These are phyloP conservation scores for Plestiodon gilberti DNA, from an alignment of 2,113 vertebrate species.

Conservation along the genomic window DNA sequence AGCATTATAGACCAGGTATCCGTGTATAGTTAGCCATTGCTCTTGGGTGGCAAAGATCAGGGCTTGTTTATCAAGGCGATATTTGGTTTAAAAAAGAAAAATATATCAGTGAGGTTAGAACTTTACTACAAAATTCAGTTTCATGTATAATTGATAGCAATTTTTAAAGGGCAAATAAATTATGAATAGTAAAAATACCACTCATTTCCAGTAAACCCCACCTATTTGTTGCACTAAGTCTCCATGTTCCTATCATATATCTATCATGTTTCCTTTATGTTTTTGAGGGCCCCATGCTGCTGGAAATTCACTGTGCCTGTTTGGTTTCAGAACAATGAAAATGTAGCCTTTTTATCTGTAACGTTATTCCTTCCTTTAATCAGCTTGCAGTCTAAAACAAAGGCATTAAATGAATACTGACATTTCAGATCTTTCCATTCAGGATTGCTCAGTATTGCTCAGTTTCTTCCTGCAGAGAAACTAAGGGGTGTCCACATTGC, in stretches of 20 bases:
- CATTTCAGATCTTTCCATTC: constrained; percentile 52
- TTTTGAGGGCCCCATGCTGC: constrained; percentile 32
- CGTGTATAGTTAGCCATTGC: constrained; percentile 52
- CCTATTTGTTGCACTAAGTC: constrained; percentile 57
- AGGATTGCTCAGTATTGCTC: constrained; percentile 57
- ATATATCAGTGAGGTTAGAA: constrained; percentile 31
- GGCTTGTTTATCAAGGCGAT: constrained; percentile 55
- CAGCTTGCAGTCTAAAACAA: constrained; percentile 36
- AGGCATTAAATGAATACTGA: constrained; percentile 42
- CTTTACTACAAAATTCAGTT: constrained; percentile 57
- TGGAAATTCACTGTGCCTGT: constrained; percentile 28
- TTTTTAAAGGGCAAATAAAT: constrained; percentile 76
- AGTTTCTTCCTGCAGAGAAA: constrained; percentile 66
- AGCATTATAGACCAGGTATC: constrained; percentile 55
- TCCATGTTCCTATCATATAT: constrained; percentile 35
- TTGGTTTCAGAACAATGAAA: constrained; percentile 57
- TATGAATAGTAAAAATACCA: constrained; percentile 71
- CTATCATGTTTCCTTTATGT: constrained; percentile 43
- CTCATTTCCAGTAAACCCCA: constrained; percentile 56
- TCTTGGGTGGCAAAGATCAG: constrained; percentile 38
- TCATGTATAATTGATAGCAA: constrained; percentile 69
- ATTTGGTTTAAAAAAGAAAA: constrained; percentile 46
- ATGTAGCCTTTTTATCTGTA: constrained; percentile 37
- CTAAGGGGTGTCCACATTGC: constrained; percentile 60
- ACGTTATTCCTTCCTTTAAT: constrained; percentile 40